Evolutionary conservation across 1,140 invertebrate genomes (phyloP).

Genomic region (Venturia canescens): DNA sequence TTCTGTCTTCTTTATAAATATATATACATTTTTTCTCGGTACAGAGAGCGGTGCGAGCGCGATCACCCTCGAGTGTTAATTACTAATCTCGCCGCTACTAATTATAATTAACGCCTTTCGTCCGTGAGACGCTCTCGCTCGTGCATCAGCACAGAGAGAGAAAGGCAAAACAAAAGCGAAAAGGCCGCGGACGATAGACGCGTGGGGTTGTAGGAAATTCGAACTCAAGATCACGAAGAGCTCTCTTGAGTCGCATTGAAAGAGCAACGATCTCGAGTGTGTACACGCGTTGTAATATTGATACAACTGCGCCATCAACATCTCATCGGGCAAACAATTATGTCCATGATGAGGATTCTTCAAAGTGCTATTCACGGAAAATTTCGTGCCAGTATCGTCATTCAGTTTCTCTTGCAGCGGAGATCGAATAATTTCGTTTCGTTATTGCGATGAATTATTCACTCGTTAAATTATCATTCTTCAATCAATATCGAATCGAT

Average conservation of each 20-base stretch:
- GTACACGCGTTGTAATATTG: not conserved
- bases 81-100: constrained; percentile 75
- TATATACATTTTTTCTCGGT: constrained; percentile 14
- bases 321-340: not conserved
- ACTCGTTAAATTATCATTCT: too few species aligned
- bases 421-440: not conserved
- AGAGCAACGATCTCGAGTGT: not conserved
- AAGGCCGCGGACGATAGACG: constrained; percentile 8
- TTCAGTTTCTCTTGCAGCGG: not conserved
- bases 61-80: constrained; percentile 76
- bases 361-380: not conserved
- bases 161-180: constrained; percentile 38
- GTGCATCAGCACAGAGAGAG: constrained; percentile 49
- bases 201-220: constrained; percentile 19
- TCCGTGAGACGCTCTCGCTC: constrained; percentile 50
- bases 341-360: not conserved
- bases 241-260: not conserved
- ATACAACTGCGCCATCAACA: not conserved
- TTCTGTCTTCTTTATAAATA: constrained; percentile 1
- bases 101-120: constrained; percentile 77
- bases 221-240: not conserved
- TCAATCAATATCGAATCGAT: too few species aligned
- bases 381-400: not conserved
- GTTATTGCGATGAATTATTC: not conserved
- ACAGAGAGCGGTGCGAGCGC: constrained; percentile 41